These are phyloP conservation scores for Drosophila mojavensis DNA, from an alignment of 1,140 invertebrate genomes.

Conservation along the genomic window DNA sequence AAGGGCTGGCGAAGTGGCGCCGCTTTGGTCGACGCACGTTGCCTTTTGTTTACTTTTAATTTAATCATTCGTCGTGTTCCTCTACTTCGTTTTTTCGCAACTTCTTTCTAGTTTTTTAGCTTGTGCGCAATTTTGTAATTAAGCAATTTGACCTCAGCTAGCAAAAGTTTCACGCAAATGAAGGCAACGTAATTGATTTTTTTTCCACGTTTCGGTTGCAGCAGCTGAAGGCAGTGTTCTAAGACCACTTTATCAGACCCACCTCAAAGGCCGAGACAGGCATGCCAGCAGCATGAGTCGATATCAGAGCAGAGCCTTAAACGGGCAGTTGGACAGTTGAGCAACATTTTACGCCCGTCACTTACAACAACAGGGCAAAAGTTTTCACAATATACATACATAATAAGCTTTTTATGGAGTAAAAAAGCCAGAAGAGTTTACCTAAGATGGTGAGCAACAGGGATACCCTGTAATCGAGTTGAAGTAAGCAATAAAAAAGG, in stretches of 20 bases:
- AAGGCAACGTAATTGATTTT: slow-evolving; percentile 75
- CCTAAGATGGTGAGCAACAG: neutral
- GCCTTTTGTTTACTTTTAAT: slow-evolving; percentile 82
- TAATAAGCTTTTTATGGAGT: slow-evolving; percentile 26
- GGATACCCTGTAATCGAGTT: neutral
- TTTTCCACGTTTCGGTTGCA: slow-evolving; percentile 1
- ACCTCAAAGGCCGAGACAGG: slow-evolving; percentile 54
- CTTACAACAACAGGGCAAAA: slow-evolving; percentile 32
- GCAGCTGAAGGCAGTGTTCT: neutral
- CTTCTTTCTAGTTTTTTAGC: slow-evolving; percentile 54
- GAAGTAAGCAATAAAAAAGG: no score
- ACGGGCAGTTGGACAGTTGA: slow-evolving; percentile 39
- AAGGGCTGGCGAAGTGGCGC: slow-evolving; percentile 61
- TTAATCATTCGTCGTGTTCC: slow-evolving; percentile 56
- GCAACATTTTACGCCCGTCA: slow-evolving; percentile 1
- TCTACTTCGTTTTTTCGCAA: slow-evolving; percentile 1
- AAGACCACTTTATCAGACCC: slow-evolving; percentile 41
- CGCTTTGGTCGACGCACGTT: slow-evolving; percentile 72
- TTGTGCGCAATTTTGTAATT: slow-evolving; percentile 78
- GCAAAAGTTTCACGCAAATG: slow-evolving; percentile 76
- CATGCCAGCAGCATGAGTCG: slow-evolving; percentile 53
- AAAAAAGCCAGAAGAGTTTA: neutral
- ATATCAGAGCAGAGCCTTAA: slow-evolving; percentile 40
- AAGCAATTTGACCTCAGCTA: slow-evolving; percentile 76
- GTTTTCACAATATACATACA: slow-evolving; percentile 57